Evolutionary conservation across 2,797 vertebrate species (phyloP).

Genomic region (Antrozous pallidus): DNA sequence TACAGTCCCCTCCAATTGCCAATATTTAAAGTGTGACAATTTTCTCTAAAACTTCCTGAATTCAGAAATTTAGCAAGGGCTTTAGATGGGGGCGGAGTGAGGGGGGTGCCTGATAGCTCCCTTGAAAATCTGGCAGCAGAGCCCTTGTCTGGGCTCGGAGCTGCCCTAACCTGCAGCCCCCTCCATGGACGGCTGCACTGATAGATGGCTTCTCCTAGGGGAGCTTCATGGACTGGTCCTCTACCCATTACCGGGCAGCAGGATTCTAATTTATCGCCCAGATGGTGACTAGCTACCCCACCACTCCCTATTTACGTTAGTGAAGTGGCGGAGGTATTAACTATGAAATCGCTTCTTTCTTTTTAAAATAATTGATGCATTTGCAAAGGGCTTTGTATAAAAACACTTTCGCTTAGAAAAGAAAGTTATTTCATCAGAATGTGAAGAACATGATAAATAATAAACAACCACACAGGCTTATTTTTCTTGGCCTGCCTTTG

Average conservation of each 20-base stretch:
- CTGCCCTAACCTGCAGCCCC: not conserved
- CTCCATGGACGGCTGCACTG: slow-evolving; percentile 37
- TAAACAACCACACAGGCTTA: not conserved
- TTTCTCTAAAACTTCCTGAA: not conserved
- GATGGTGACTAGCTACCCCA: slow-evolving; percentile 60
- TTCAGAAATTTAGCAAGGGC: not conserved
- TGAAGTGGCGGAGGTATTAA: slow-evolving; percentile 41
- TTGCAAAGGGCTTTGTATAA: slow-evolving; percentile 22
- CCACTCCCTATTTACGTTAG: slow-evolving; percentile 39
- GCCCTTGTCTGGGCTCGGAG: not conserved
- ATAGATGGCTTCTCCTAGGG: slow-evolving; percentile 58
- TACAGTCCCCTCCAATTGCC: not conserved
- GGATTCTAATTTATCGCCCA: slow-evolving; percentile 63
- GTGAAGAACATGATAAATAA: slow-evolving; percentile 1
- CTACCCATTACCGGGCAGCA: slow-evolving; percentile 47
- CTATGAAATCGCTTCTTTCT: slow-evolving; percentile 49
- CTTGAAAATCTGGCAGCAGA: not conserved
- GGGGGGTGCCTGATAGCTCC: not conserved
- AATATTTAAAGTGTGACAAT: not conserved
- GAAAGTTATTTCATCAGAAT: slow-evolving; percentile 35
- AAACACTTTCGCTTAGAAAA: not conserved
- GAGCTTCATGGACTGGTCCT: slow-evolving; percentile 36
- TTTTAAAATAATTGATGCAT: slow-evolving; percentile 44
- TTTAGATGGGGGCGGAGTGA: not conserved
- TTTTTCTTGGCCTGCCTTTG: slow-evolving; percentile 3